Conservation (phyloP, 2,113 vertebrate genomes). For the Paramisgurnus dabryanus region DNA sequence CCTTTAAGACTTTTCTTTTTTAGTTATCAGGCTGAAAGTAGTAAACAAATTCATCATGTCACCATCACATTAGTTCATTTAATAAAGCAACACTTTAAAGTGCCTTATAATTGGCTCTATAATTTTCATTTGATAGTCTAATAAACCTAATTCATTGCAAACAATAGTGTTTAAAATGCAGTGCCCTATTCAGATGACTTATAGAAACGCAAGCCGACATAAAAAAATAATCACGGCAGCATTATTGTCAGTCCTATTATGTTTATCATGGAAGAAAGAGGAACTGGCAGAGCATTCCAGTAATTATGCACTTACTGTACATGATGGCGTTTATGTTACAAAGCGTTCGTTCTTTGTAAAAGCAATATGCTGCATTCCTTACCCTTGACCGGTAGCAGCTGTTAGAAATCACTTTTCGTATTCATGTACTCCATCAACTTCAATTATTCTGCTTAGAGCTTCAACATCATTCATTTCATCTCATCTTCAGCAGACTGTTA, state of each 20-base stretch:
- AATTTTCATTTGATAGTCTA: neutral
- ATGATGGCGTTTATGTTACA: slow-evolving; percentile 15
- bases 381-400: slow-evolving; percentile 16
- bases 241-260: slow-evolving; percentile 6
- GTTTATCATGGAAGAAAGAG: slow-evolving; percentile 7
- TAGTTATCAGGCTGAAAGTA: neutral
- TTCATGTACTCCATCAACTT: slow-evolving; percentile 33
- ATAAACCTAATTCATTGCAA: neutral
- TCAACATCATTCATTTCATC: neutral
- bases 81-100: neutral
- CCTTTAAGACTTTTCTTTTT: no score
- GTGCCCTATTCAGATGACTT: neutral
- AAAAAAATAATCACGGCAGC: neutral
- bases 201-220: neutral
- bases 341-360: neutral
- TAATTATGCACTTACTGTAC: slow-evolving; percentile 22
- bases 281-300: neutral
- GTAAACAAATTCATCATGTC: slow-evolving; percentile 7
- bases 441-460: slow-evolving; percentile 16
- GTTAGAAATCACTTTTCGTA: slow-evolving; percentile 22
- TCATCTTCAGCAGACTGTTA: neutral
- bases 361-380: slow-evolving; percentile 23
- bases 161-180: neutral
- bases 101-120: neutral
- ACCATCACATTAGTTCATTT: neutral